Evolutionary conservation across 2,888 invertebrate species (phyloP), one percentile per base, ranked within the genome.

Genomic region (Anodontia alba): DNA sequence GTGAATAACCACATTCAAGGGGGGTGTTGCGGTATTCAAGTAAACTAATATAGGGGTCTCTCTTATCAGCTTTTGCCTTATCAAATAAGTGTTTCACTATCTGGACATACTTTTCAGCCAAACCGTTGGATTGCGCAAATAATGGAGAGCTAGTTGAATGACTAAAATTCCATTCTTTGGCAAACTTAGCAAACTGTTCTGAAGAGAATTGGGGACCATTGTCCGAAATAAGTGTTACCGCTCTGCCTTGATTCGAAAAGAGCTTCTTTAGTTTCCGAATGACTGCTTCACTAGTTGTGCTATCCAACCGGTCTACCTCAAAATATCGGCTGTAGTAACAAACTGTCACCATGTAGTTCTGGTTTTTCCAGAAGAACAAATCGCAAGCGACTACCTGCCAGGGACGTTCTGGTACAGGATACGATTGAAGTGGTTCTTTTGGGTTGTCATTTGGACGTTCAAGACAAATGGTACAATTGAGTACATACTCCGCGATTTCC

Each of bases 381-480:
- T 83, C 87, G 26, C 78, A 75, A 10, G 76, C 85, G 76, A 80
- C 75, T 26, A 23, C 66, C 76, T 85, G 75, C 81, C 79, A 84
- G 23, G 84, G 83, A n/a, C 75, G 26, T 0, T 70, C 36, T 8
- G 87, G 86, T 8, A 86, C 43, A n/a, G 71, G n/a, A 0, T 73
- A 29, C 12, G 87, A 84, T 8, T 83, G 43, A 5, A 88, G n/a
- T 8, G 86, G 84, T 74, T 87, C 81, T 67, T 84, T 87, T 17
- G 67, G 33, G 54, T 88, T 86, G 0, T 81, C 74, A 26, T 75
- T 46, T 43, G 81, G 62, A n/a, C 62, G 33, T 42, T 74, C 62
- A n/a, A 73, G 20, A 73, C 83, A 86, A 1, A 75, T 62, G 0
- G 12, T 29, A 74, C 87, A 84, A 1, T 49, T 57, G 0, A 75